A percentile compares a stretch with the other conserved stretches of the same genome.
Conservation (phyloP, 2,113 vertebrate species). For the Muntiacus muntjak region DNA sequence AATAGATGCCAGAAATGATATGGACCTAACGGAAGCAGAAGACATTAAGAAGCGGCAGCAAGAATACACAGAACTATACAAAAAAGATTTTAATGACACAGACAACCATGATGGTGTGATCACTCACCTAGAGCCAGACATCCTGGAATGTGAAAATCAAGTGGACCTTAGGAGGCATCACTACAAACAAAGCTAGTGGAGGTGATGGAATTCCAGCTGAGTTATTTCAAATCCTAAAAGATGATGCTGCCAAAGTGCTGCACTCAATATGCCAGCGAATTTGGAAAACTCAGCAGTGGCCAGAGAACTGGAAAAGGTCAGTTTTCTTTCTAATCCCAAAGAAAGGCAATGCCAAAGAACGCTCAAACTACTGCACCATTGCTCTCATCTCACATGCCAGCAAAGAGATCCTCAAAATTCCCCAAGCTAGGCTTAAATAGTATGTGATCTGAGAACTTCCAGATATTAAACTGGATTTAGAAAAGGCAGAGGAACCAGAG, state of each 20-base stretch:
- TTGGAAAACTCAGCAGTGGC: background rate
- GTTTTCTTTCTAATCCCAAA: background rate
- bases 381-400: background rate
- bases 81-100: background rate
- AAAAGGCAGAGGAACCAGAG: background rate
- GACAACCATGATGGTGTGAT: background rate
- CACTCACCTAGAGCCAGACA: background rate
- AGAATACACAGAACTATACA: background rate
- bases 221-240: background rate
- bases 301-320: background rate
- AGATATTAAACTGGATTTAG: background rate
- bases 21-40: background rate
- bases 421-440: background rate
- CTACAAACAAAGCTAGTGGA: background rate
- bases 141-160: background rate
- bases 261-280: background rate
- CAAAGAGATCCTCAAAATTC: background rate
- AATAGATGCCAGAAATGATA: background rate
- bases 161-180: background rate
- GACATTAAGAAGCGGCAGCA: background rate
- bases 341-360: background rate
- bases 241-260: background rate
- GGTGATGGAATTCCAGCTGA: background rate
- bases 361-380: background rate
- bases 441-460: background rate